These are phyloP conservation scores for Boulengeromyrus knoepffleri DNA, from an alignment of 2,113 vertebrate species.

Conservation along the genomic window DNA sequence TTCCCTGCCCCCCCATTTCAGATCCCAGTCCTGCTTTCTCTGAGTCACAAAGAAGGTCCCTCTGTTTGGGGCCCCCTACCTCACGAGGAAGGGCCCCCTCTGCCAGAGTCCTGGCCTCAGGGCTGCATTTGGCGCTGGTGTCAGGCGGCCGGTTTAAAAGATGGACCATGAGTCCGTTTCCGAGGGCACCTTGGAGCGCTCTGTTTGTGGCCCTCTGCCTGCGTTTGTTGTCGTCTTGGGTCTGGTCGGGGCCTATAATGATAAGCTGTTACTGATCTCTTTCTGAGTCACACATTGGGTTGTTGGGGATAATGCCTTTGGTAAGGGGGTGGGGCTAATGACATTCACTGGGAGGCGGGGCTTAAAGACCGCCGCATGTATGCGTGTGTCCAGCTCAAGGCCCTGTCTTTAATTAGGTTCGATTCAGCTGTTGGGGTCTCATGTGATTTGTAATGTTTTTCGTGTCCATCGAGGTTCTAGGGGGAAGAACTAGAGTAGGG, in stretches of 20 bases:
- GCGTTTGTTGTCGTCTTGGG: not conserved
- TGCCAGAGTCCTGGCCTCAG: not conserved
- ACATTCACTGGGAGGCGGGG: not conserved
- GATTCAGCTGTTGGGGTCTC: not conserved
- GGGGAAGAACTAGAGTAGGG: not conserved
- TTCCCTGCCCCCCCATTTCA: not conserved
- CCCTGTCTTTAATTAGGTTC: not conserved
- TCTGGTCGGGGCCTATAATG: not conserved
- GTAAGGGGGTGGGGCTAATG: not conserved
- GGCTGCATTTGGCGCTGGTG: not conserved
- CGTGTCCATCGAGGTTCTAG: not conserved
- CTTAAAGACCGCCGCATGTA: not conserved
- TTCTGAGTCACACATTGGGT: not conserved
- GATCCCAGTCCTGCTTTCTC: not conserved
- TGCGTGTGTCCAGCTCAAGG: not conserved
- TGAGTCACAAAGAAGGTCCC: not conserved
- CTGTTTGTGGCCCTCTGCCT: not conserved
- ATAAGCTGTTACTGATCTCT: not conserved
- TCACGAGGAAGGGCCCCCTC: not conserved
- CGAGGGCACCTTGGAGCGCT: not conserved
- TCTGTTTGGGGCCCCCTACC: not conserved
- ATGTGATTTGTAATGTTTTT: not conserved
- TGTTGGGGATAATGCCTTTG: not conserved
- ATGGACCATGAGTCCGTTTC: slow-evolving; percentile 13
- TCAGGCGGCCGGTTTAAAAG: not conserved